Base-by-base conservation (phyloP, 1,140 invertebrate genomes). In the Trichoplusia ni region DNA sequence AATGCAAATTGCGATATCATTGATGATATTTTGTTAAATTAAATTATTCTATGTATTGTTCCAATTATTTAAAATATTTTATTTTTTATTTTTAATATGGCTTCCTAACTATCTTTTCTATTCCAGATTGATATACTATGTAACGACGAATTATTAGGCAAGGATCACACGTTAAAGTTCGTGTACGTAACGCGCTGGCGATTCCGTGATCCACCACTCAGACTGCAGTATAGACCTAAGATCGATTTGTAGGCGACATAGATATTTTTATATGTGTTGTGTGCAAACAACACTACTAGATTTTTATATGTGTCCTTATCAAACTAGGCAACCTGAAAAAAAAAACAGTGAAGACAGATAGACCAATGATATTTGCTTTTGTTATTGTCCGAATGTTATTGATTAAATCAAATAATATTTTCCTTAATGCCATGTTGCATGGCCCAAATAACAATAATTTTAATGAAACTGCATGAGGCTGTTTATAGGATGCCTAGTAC, bases 91-190 rank as follows among this genome's bases (percentile, higher is more conserved):
- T n/a, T n/a, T n/a, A n/a, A n/a, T n/a, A n/a, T n/a, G n/a, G n/a
- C n/a, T n/a, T n/a, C n/a, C n/a, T n/a, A n/a, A n/a, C n/a, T n/a
- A n/a, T n/a, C n/a, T n/a, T n/a, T n/a, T n/a, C n/a, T n/a, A 83
- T 92, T 92, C 47, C 91, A 98, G 96, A 97, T 99, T 90, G 99
- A 99, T 91, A 98, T 99, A 82, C 92, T 99, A 81, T 99, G 98
- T 92, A 99, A 99, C 92, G 96, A 99, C 86, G 98, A 99, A 93
- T 92, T 99, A 64, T 91, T 99, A 84, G 99, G 98, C 33, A 99
- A 99, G 90, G 98, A 99, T 90, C 99, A 99, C 86, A 99, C 98
- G 27, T 92, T 99, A 53, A 99, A 99, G 91, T 99, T 99, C 92
- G 98, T 99, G 25, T 97, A 97, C 81, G 97, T 99, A 9, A 99